Base-by-base conservation (phyloP, 2,888 invertebrate genomes). In the Apotomis capreana region DNA sequence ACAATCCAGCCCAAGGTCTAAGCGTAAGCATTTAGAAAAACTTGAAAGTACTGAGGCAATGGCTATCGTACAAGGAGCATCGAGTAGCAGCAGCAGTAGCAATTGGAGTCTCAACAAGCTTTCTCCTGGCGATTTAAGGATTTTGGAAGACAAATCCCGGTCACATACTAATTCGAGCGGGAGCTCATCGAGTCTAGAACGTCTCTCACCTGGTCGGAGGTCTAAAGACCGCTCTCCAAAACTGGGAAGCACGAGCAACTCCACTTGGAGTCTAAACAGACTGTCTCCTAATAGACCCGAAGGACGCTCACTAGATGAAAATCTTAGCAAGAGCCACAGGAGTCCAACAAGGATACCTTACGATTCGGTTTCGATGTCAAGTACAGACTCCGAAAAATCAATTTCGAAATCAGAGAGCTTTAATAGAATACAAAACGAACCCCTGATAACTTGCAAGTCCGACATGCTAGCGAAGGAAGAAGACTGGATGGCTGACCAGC, bases 1-100 rank as follows among this genome's bases (percentile, higher is more conserved):
- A 70, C 95, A 95, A 83, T 94, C 94, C 13, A 95, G 95, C 79
- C 94, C 95, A 44, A 86, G 94, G 75, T 89, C 94, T 0, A 94
- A 94, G 78, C 83, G 94, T 75, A 92, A 89, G 81, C 90, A 94
- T 58, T 80, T 94, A 1, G 94, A 94, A 74, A 90, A 92, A 80
- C 81, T 93, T 15, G 94, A 94, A 80, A 92, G 91, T 75, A 83
- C 89, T 26, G 94, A 94, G 69, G 85, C 91, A 13, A 87, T 91
- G 78, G 89, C 92, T 8, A 91, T 93, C 55, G 87, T 91, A 58
- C 90, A 94, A 83, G 91, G 93, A 15, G 89, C 89, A 64, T 93
- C 93, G 1, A 93, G 93, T 69, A 94, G 94, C 74, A 93, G 93
- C 74, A 93, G 93, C 74, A 93, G 94, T 74, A 94, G 94, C 76